These are phyloP conservation scores for Athripsodes cinereus DNA, from an alignment of 2,888 invertebrate genomes.

Conservation along the genomic window DNA sequence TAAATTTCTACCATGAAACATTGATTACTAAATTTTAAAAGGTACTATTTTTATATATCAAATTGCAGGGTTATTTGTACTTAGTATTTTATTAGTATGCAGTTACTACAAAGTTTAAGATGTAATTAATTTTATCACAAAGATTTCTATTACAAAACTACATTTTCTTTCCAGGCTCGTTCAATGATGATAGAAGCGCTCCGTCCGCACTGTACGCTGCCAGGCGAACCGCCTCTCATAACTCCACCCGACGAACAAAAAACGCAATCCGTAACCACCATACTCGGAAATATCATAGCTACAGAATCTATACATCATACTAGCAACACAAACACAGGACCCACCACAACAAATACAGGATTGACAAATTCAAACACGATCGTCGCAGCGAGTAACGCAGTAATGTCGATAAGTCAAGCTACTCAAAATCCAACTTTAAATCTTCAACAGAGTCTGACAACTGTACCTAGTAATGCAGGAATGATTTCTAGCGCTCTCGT, in stretches of 20 bases:
- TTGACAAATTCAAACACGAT: background rate
- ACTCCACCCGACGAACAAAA: constrained; percentile 31
- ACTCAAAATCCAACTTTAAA: background rate
- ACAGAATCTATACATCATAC: background rate
- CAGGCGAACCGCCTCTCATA: constrained; percentile 30
- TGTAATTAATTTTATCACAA: background rate
- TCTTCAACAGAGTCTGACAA: background rate
- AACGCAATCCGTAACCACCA: constrained; percentile 29
- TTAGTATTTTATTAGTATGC: no score
- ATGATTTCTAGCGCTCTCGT: background rate
- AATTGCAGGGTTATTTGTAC: no score
- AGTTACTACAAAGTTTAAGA: no score
- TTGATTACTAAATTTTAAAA: no score
- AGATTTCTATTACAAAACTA: background rate
- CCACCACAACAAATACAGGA: background rate
- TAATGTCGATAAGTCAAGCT: background rate
- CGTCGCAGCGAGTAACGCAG: background rate
- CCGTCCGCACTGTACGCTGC: constrained; percentile 51
- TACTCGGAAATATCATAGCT: constrained; percentile 33
- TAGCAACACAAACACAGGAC: background rate
- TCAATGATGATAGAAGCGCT: constrained; percentile 63
- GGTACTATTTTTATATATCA: no score
- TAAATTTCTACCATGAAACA: no score
- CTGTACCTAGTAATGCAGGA: background rate
- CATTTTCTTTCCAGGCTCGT: constrained; percentile 49